Conservation (phyloP, 2,888 invertebrate genomes). For the Nesidiocoris tenuis region DNA sequence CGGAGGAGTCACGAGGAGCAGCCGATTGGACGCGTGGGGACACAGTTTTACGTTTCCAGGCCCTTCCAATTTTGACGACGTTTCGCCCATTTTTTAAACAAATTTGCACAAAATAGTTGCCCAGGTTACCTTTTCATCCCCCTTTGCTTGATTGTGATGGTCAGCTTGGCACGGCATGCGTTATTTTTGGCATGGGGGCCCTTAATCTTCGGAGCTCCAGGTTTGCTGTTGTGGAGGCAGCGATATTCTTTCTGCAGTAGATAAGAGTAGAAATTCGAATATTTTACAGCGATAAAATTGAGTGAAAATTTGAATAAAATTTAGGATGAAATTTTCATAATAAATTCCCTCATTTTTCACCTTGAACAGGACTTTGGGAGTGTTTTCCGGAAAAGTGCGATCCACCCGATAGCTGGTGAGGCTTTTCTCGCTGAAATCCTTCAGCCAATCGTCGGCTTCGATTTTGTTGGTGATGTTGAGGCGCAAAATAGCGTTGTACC, state of each 20-base stretch:
- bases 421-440: slow-evolving; percentile 42
- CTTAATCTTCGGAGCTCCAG: slow-evolving; percentile 32
- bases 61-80: too few relatives aligned
- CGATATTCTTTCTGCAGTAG: slow-evolving; percentile 34
- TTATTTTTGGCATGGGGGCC: slow-evolving; percentile 34
- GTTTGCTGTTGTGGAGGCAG: slow-evolving; percentile 36
- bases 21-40: too few relatives aligned
- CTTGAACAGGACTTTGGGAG: slow-evolving; percentile 41
- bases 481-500: slow-evolving; percentile 40
- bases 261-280: too few relatives aligned
- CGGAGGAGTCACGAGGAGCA: too few relatives aligned
- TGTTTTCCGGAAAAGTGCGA: slow-evolving; percentile 41
- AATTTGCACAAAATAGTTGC: too few relatives aligned
- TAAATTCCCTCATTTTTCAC: too few relatives aligned
- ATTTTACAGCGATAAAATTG: too few relatives aligned
- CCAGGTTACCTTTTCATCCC: slow-evolving; percentile 41
- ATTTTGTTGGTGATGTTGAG: slow-evolving; percentile 40
- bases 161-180: slow-evolving; percentile 38
- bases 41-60: too few relatives aligned
- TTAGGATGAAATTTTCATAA: too few relatives aligned
- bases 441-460: slow-evolving; percentile 40
- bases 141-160: slow-evolving; percentile 39
- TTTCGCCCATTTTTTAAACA: too few relatives aligned
- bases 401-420: slow-evolving; percentile 40
- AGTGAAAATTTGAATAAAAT: too few relatives aligned